Base-by-base conservation (phyloP, 2,888 invertebrate genomes). In the Calameuta idolon region DNA sequence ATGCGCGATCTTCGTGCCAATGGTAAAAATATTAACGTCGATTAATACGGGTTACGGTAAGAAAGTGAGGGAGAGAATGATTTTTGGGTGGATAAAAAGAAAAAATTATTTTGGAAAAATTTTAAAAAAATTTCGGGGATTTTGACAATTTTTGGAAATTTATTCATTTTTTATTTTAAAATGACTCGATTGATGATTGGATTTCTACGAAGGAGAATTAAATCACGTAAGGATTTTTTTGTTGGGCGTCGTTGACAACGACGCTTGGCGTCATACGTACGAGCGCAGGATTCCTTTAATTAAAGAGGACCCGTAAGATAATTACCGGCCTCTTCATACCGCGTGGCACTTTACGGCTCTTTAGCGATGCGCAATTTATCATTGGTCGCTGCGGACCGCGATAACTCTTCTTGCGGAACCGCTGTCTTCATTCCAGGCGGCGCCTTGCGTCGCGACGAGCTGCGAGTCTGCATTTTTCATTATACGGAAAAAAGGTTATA, bases 381-480 rank as follows among this genome's bases (percentile, higher is more conserved):
- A 71, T 71, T 71, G 71, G 34, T 23, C 35, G 34, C 74, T 5
- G 74, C 23, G 30, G 9, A 30, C 74, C 37, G 34, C 74, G 35
- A 74, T 74, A 34, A 35, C 23, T 74, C 74, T 33, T 34, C 33
- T 71, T 34, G 71, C 71, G 71, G 31, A 31, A 33, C 33, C 33
- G 71, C 71, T 33, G 71, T 71, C 71, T 71, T 71, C 71, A 34
- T 71, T 34, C 34, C 71, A 31, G 12, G 12, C 71, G 23, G 12
- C 71, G 71, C 71, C 71, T 71, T 34, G 71, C 34, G 33, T 71
- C 34, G 55, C 71, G 75, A 75, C 78, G 80, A 83, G 79, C 80
- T 83, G 81, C 79, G 79, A 83, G 82, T 83, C 81, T 79, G 76
- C 78, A 3, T 55, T 55, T 55, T 55, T 55, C 15, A 9, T 55